These are phyloP conservation scores for Coregonus clupeaformis DNA, from an alignment of 2,113 vertebrate genomes.

Conservation along the genomic window DNA sequence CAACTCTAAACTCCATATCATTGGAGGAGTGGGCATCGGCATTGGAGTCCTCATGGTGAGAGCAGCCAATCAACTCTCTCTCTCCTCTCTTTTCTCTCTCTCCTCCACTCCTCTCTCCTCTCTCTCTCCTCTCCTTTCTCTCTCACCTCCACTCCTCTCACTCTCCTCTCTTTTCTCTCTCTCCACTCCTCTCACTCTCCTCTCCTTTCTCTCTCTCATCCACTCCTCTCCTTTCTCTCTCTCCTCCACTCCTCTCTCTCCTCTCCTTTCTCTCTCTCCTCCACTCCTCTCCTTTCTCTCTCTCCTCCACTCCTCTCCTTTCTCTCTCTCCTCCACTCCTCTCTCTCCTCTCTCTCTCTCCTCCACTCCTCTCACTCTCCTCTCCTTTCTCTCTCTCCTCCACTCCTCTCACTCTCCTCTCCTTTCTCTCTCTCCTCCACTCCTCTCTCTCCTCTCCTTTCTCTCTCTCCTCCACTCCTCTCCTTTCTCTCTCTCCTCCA, in stretches of 20 bases:
- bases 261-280: too few species aligned
- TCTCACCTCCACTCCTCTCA: too few species aligned
- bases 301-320: not conserved
- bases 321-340: not conserved
- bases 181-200: not conserved
- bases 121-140: not conserved
- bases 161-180: too few species aligned
- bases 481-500: not conserved
- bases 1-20: slow-evolving; percentile 83
- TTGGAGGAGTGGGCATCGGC: slow-evolving; percentile 88
- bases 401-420: not conserved
- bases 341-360: not conserved
- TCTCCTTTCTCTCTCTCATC: not conserved
- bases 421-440: not conserved
- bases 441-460: too few species aligned
- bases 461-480: not conserved
- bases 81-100: not conserved
- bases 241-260: not conserved
- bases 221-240: not conserved
- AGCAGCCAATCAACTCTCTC: not conserved
- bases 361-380: not conserved
- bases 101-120: not conserved
- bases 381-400: not conserved
- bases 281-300: too few species aligned
- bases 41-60: slow-evolving; percentile 92